phyloP scores from a whole-genome alignment of 2,888 invertebrate species.

The Thera britannica region DNA sequence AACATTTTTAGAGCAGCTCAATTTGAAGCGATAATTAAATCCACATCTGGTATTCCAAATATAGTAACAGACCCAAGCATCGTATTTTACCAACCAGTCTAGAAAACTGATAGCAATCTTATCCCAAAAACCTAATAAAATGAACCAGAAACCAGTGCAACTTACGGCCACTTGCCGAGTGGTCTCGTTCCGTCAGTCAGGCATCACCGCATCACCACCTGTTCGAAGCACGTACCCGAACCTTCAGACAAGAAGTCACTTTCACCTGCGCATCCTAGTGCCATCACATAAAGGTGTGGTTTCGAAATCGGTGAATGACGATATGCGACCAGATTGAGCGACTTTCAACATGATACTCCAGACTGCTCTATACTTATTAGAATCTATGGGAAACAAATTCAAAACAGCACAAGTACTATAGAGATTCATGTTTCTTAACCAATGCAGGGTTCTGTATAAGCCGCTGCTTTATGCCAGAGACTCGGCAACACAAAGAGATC shows the following conservation, averaged over 20 bases:
- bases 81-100: neutral
- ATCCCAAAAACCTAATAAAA: constrained; percentile 11
- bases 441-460: neutral
- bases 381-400: neutral
- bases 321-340: neutral
- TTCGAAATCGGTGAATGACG: constrained; percentile 2
- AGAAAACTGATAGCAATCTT: constrained; percentile 9
- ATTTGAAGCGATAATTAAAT: neutral
- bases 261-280: constrained; percentile 43
- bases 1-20: neutral
- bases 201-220: constrained; percentile 30
- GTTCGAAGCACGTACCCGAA: constrained; percentile 26
- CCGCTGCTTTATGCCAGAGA: neutral
- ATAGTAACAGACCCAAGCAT: neutral
- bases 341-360: constrained; percentile 4
- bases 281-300: constrained; percentile 23
- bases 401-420: neutral
- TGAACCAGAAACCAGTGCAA: constrained; percentile 8
- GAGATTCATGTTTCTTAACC: neutral
- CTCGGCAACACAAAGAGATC: no score
- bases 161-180: constrained; percentile 28
- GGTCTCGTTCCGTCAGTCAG: constrained; percentile 27
- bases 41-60: constrained; percentile 5
- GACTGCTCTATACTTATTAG: neutral
- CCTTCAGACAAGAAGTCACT: constrained; percentile 35